phyloP scores from a whole-genome alignment of 2,888 invertebrate species.

The Meliscaeva auricollis region DNA sequence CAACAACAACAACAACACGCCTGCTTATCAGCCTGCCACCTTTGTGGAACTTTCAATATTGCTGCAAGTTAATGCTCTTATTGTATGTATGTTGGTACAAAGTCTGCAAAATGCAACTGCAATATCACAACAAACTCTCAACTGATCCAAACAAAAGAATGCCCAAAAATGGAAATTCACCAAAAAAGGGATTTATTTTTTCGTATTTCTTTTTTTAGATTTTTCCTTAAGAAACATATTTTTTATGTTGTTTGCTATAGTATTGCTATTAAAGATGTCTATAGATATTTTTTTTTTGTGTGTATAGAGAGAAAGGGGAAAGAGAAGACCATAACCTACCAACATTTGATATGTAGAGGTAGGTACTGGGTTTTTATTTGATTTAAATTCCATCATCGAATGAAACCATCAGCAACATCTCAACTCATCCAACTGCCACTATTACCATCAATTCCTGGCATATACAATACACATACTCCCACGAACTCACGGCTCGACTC shows the following conservation, averaged over 20 bases:
- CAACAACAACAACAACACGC: slow-evolving; percentile 19
- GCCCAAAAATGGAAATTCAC: slow-evolving; percentile 62
- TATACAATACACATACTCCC: slow-evolving; percentile 46
- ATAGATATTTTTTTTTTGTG: not conserved
- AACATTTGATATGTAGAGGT: not conserved
- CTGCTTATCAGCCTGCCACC: not conserved
- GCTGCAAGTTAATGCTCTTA: not conserved
- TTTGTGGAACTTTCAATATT: not conserved
- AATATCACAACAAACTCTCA: slow-evolving; percentile 7
- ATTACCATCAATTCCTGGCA: slow-evolving; percentile 4
- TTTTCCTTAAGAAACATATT: not conserved
- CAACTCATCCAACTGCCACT: slow-evolving; percentile 13
- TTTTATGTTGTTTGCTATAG: not conserved
- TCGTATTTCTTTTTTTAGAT: slow-evolving; percentile 28
- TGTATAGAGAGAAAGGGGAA: not conserved
- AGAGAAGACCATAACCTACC: not conserved
- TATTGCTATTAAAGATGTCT: too few relatives aligned
- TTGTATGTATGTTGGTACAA: not conserved
- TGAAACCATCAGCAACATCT: slow-evolving; percentile 31
- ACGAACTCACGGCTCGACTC: slow-evolving; percentile 28
- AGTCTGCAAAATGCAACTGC: slow-evolving; percentile 28
- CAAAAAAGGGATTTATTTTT: slow-evolving; percentile 62
- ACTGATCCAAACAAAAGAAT: slow-evolving; percentile 59
- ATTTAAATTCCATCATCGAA: slow-evolving; percentile 50
- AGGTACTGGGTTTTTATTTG: not conserved